These are phyloP conservation scores for Malurus alboscapulatus DNA, from an alignment of 2,113 vertebrate genomes.

Conservation along the genomic window DNA sequence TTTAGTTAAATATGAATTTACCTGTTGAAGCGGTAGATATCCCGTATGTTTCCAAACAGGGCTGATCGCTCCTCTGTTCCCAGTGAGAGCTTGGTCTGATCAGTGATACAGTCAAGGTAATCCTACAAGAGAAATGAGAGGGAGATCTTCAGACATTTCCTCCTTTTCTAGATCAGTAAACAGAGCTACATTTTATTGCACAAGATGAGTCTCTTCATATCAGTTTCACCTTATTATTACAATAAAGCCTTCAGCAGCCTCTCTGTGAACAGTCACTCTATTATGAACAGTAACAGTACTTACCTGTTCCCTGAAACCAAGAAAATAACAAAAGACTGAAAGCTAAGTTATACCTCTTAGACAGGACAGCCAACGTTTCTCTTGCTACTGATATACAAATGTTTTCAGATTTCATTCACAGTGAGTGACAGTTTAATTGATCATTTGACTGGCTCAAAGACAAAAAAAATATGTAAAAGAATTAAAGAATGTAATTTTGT, in stretches of 20 bases:
- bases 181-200: conserved; percentile 21
- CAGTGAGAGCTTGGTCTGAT: conserved; percentile 85
- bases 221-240: conserved; percentile 45
- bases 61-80: conserved; percentile 87
- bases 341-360: background rate
- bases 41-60: conserved; percentile 93
- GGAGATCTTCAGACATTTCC: conserved; percentile 25
- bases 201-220: conserved; percentile 22
- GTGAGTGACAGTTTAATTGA: background rate
- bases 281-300: conserved; percentile 51
- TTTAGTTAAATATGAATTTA: conserved; percentile 49
- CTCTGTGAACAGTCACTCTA: conserved; percentile 39
- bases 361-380: background rate
- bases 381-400: background rate
- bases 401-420: conserved; percentile 12
- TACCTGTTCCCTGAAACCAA: conserved; percentile 50
- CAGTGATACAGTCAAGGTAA: conserved; percentile 90
- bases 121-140: conserved; percentile 79
- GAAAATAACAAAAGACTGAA: conserved; percentile 37
- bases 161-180: conserved; percentile 23
- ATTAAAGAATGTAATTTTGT: background rate
- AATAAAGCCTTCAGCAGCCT: conserved; percentile 22
- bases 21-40: conserved; percentile 97
- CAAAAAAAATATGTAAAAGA: background rate
- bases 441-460: background rate